Evolutionary conservation across 35 echinoderm and acorn worm species (phyloP).

Genomic region (Ophiothrix spiculata): DNA sequence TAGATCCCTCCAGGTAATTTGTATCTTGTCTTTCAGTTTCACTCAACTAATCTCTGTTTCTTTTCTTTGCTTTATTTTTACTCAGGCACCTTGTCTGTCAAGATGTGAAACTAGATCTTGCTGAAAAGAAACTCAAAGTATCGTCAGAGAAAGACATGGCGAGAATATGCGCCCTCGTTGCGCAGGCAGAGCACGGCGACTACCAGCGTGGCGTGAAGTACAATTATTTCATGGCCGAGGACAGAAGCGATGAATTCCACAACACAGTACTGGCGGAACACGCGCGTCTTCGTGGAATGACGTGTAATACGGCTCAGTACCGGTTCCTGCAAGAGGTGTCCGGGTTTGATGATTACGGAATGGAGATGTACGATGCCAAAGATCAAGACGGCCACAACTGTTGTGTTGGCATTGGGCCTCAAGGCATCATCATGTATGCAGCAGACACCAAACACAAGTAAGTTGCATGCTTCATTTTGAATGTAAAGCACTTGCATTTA

Average conservation of each 20-base stretch:
- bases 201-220: conserved; percentile 25
- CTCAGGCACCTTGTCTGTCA: conserved; percentile 73
- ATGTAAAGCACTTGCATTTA: too few relatives aligned
- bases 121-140: conserved; percentile 41
- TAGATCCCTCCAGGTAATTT: too few relatives aligned
- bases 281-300: conserved; percentile 65
- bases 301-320: conserved; percentile 30
- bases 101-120: conserved; percentile 61
- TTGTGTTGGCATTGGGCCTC: conserved; percentile 54
- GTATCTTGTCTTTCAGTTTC: too few relatives aligned
- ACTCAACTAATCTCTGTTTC: too few relatives aligned
- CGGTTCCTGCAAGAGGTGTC: conserved; percentile 49
- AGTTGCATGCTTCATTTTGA: too few relatives aligned
- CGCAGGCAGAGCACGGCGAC: conserved; percentile 69
- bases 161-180: conserved; percentile 48
- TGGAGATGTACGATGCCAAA: conserved; percentile 59
- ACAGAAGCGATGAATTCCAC: conserved; percentile 26
- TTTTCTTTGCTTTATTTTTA: conserved; percentile 27
- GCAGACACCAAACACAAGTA: conserved; percentile 15
- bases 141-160: conserved; percentile 63
- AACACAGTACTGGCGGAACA: conserved; percentile 53
- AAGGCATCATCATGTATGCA: conserved; percentile 39
- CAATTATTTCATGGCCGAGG: conserved; percentile 22
- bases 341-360: conserved; percentile 56
- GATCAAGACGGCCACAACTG: conserved; percentile 18